A percentile compares a stretch with the other conserved stretches of the same genome.
Evolutionary conservation across 2,888 invertebrate species (phyloP).

Genomic region (Ormyrus nitidulus): DNA sequence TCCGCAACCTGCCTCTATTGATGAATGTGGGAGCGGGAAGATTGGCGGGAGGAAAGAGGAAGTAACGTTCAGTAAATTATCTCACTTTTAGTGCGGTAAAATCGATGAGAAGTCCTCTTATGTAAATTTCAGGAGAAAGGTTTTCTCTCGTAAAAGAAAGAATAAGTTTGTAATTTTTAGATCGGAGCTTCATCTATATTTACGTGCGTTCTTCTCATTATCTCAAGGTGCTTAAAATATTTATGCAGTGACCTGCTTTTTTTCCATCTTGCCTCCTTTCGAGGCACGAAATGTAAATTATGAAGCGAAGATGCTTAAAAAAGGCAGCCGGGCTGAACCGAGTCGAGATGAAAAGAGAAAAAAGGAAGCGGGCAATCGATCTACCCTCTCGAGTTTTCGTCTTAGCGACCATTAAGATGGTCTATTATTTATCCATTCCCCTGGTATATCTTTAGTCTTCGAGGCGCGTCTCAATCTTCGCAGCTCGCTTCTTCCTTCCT

Average conservation of each 20-base stretch:
- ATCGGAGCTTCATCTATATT: not conserved
- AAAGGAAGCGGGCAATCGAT: conserved; percentile 54
- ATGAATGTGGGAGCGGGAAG: too few species aligned
- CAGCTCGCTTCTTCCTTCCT: not conserved
- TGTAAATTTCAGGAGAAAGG: too few species aligned
- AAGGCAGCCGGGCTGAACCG: not conserved
- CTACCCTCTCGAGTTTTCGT: conserved; percentile 34
- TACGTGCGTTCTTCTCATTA: not conserved
- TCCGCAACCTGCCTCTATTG: too few species aligned
- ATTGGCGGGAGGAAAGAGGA: too few species aligned
- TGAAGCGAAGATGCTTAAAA: conserved; percentile 33
- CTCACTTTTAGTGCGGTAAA: too few species aligned
- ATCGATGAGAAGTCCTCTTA: too few species aligned
- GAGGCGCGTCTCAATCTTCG: conserved; percentile 20
- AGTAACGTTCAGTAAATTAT: too few species aligned
- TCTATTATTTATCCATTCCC: conserved; percentile 52
- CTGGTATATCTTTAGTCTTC: conserved; percentile 40
- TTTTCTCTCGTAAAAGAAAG: too few species aligned
- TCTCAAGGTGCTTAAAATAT: not conserved
- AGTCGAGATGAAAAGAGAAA: conserved; percentile 22
- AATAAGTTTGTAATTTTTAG: too few species aligned
- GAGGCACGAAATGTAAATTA: conserved; percentile 36
- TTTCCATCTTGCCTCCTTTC: not conserved
- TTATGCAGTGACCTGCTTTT: conserved; percentile 4
- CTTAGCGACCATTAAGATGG: conserved; percentile 51